Conservation (phyloP, 1,140 invertebrate genomes). For the Platyscapa corneri region DNA sequence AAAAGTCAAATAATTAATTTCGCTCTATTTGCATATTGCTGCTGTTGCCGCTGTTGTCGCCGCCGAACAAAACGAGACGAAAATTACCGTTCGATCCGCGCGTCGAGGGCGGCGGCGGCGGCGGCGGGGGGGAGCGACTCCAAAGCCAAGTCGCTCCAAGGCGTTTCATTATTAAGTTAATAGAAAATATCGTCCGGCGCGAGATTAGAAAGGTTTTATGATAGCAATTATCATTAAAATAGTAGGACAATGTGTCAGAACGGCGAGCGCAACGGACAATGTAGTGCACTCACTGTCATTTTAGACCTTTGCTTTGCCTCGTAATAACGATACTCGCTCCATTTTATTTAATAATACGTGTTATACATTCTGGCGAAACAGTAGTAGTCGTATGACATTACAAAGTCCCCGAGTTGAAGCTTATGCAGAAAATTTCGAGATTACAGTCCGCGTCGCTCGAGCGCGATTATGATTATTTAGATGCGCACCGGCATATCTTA, state of each 20-base stretch:
- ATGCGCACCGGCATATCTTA: not conserved
- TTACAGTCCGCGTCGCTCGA: not conserved
- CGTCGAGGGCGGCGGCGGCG: too few relatives aligned
- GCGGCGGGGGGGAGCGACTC: too few relatives aligned
- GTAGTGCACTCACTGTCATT: not conserved
- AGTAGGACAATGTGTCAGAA: not conserved
- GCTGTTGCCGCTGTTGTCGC: not conserved
- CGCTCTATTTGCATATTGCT: too few relatives aligned
- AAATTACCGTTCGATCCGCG: too few relatives aligned
- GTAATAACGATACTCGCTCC: not conserved
- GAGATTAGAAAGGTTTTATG: not conserved
- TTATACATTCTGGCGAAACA: not conserved
- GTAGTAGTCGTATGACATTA: not conserved
- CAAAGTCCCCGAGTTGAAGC: not conserved
- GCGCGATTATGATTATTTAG: not conserved
- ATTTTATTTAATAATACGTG: not conserved
- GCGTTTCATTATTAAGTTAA: not conserved
- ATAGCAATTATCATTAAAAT: constrained; percentile 2
- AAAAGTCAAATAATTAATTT: too few relatives aligned
- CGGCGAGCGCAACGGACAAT: not conserved
- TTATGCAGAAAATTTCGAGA: not conserved
- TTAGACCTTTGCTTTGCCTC: not conserved
- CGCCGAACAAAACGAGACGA: too few relatives aligned
- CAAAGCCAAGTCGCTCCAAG: not conserved
- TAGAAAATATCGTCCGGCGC: not conserved